Conservation (phyloP, 2,797 vertebrate species). For the Siniperca obscura region DNA sequence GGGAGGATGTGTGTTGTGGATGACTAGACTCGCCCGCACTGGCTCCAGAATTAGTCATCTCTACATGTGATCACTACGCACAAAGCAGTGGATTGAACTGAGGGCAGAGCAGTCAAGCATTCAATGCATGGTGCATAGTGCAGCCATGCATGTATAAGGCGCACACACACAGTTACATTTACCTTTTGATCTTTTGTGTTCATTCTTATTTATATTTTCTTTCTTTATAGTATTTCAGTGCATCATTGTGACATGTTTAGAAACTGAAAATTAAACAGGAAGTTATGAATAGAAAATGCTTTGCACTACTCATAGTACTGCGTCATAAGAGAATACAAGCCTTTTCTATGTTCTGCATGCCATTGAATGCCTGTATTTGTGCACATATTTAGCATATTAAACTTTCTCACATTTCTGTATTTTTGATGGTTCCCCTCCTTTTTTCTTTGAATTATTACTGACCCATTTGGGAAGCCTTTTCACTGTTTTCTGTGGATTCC, state of each 20-base stretch:
- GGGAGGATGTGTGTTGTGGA: constrained; percentile 17
- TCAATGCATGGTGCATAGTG: constrained; percentile 26
- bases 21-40: constrained; percentile 7
- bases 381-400: not conserved
- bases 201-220: not conserved
- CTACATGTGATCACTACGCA: constrained; percentile 52
- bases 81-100: constrained; percentile 54
- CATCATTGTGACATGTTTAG: not conserved
- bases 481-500: not conserved
- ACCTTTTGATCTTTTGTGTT: not conserved
- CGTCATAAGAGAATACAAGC: not conserved
- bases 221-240: not conserved
- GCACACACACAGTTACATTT: not conserved
- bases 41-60: constrained; percentile 34
- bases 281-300: not conserved
- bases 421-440: not conserved
- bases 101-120: constrained; percentile 56
- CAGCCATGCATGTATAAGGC: constrained; percentile 41
- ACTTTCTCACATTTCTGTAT: not conserved
- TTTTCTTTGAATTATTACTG: not conserved
- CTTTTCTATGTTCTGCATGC: not conserved
- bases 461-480: not conserved
- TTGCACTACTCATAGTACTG: not conserved
- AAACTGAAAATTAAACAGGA: not conserved
- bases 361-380: not conserved